These are phyloP conservation scores for Myzus persicae DNA, from an alignment of 1,140 invertebrate genomes.

Conservation along the genomic window DNA sequence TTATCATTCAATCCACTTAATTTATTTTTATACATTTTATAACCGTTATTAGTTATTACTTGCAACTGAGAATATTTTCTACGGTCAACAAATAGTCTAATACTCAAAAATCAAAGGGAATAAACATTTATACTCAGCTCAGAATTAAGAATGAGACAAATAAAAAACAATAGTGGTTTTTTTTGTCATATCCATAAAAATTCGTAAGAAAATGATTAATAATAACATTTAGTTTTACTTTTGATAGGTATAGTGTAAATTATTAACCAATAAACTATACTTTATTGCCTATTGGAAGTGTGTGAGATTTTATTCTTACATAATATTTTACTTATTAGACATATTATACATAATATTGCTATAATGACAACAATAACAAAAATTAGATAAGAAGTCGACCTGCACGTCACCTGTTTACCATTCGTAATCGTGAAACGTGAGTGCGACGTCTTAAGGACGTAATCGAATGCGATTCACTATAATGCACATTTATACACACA, in stretches of 20 bases:
- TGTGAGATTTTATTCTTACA: background rate
- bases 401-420: background rate
- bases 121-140: background rate
- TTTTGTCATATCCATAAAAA: background rate
- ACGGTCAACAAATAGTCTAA: too few species aligned
- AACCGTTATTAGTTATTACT: too few species aligned
- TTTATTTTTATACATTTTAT: too few species aligned
- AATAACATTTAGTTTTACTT: background rate
- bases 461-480: background rate
- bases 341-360: background rate
- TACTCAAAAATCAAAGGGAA: too few species aligned
- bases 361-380: background rate
- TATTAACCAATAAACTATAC: background rate
- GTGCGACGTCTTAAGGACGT: background rate
- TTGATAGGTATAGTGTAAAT: background rate
- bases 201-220: background rate
- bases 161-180: background rate
- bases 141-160: background rate
- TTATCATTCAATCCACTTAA: too few species aligned
- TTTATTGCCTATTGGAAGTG: background rate
- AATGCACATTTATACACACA: background rate
- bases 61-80: background rate
- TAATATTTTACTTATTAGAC: background rate
- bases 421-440: background rate
- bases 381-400: background rate